phyloP scores from a whole-genome alignment of 2,888 invertebrate species.

The Aporophyla nigra region DNA sequence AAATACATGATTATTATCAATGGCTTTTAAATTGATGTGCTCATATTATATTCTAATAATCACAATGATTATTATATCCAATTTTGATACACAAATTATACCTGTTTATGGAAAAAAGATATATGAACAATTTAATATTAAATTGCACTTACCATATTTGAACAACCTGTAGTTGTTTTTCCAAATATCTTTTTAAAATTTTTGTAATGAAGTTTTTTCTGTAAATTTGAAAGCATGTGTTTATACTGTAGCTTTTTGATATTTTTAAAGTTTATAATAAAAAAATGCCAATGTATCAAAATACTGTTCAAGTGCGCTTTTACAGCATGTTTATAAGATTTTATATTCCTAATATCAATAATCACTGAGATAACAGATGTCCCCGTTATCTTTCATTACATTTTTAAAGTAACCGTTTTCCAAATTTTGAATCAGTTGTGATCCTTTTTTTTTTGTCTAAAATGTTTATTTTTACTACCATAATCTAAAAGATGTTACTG shows the following conservation, averaged over 20 bases:
- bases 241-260: slow-evolving; percentile 25
- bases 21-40: slow-evolving; percentile 39
- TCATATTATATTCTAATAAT: slow-evolving; percentile 18
- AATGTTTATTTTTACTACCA: slow-evolving; percentile 31
- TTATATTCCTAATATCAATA: background rate
- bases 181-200: background rate
- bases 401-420: background rate
- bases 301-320: background rate
- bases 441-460: slow-evolving; percentile 60
- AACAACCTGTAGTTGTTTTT: background rate
- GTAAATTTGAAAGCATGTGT: background rate
- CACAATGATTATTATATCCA: background rate
- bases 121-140: background rate
- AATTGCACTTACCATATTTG: background rate
- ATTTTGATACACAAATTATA: slow-evolving; percentile 6
- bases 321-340: background rate
- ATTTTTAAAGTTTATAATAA: slow-evolving; percentile 1
- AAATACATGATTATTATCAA: slow-evolving; percentile 12
- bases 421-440: slow-evolving; percentile 46
- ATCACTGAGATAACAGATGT: too few species aligned
- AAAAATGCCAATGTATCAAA: background rate
- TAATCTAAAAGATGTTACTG: background rate
- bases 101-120: background rate
- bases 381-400: background rate
- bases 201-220: background rate